A percentile compares a stretch with the other conserved stretches of the same genome.
These are phyloP conservation scores for Glossophaga mutica DNA, from an alignment of 2,797 vertebrate genomes.

Conservation along the genomic window DNA sequence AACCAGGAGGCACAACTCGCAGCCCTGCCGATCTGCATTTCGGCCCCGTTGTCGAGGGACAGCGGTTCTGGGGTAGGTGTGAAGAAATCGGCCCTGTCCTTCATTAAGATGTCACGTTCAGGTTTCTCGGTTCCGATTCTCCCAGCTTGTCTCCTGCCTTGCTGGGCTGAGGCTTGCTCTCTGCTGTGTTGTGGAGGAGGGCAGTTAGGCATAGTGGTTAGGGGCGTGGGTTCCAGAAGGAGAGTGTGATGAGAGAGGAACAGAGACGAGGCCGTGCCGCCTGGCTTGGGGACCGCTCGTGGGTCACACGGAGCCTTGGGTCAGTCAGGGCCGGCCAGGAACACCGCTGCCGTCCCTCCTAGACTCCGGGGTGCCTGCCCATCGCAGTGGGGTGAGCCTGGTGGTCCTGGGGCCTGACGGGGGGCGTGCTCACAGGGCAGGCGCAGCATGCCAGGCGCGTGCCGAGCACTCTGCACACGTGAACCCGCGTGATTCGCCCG, in stretches of 20 bases:
- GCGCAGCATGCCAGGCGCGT: too few relatives aligned
- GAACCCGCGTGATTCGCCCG: neutral
- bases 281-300: neutral
- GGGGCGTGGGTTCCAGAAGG: neutral
- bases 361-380: neutral
- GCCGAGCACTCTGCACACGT: neutral
- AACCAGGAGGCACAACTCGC: neutral
- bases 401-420: neutral
- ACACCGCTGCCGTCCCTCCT: neutral
- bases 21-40: neutral
- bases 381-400: neutral
- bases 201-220: neutral
- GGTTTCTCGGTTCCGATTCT: neutral
- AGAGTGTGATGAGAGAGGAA: neutral
- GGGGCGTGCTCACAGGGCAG: neutral
- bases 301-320: neutral
- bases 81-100: neutral
- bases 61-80: slow-evolving; percentile 48
- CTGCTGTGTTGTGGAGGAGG: neutral
- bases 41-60: neutral
- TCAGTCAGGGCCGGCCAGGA: neutral
- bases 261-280: neutral
- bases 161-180: neutral
- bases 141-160: neutral
- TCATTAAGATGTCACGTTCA: neutral